These are phyloP conservation scores for Micrasema longulum DNA, from an alignment of 1,140 invertebrate genomes.

Conservation along the genomic window DNA sequence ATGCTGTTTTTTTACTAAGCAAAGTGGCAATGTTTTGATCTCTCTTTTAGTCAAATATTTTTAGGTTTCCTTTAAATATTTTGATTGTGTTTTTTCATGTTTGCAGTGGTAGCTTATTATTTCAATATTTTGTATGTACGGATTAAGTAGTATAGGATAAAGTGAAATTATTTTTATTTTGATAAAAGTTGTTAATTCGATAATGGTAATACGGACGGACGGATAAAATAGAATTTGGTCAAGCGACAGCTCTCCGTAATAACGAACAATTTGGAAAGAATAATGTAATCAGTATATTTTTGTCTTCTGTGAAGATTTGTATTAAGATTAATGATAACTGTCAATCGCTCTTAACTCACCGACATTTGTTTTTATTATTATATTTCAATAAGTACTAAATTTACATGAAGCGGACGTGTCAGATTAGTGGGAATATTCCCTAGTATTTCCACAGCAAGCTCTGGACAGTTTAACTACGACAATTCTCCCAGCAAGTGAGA, in stretches of 20 bases:
- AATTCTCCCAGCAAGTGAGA: conserved; percentile 5
- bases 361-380: too few species aligned
- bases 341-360: conserved; percentile 17
- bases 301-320: conserved; percentile 73
- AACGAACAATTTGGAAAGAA: conserved; percentile 32
- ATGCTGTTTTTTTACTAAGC: conserved; percentile 53
- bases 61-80: conserved; percentile 62
- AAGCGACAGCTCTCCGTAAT: conserved; percentile 25
- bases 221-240: not conserved
- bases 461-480: conserved; percentile 6
- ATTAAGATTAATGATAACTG: conserved; percentile 52
- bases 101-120: conserved; percentile 60
- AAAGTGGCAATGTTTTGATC: conserved; percentile 80
- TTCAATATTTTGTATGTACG: conserved; percentile 57
- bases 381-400: not conserved
- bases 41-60: conserved; percentile 78
- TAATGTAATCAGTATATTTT: conserved; percentile 68
- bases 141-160: conserved; percentile 66
- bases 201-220: conserved; percentile 8
- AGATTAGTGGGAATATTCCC: too few species aligned
- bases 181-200: conserved; percentile 45
- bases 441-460: too few species aligned
- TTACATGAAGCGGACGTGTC: too few species aligned
- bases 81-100: conserved; percentile 58
- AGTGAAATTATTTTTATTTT: conserved; percentile 68